These are phyloP conservation scores for Stegana nigrithorax DNA, from an alignment of 2,888 invertebrate genomes.

Conservation along the genomic window DNA sequence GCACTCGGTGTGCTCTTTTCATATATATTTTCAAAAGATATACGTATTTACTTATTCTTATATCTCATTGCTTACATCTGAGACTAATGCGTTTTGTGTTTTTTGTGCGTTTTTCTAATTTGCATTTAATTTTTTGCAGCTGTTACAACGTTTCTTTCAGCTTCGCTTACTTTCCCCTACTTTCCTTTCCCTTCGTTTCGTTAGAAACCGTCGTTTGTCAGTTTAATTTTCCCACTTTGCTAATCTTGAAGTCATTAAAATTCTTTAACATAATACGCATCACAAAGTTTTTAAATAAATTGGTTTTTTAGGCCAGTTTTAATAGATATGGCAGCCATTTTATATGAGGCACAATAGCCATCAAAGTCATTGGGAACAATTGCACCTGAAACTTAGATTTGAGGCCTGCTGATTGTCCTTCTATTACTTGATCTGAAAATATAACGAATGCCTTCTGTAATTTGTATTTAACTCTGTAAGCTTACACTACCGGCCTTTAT, in stretches of 20 bases:
- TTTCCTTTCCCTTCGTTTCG: too few species aligned
- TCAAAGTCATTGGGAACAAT: too few species aligned
- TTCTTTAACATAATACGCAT: conserved; percentile 46
- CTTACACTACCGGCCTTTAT: too few species aligned
- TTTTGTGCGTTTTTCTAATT: conserved; percentile 55
- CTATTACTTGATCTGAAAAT: too few species aligned
- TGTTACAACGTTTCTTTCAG: conserved; percentile 40
- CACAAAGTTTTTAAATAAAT: not conserved
- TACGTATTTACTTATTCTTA: conserved; percentile 37
- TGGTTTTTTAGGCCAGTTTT: too few species aligned
- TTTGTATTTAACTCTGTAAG: too few species aligned
- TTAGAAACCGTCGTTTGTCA: not conserved
- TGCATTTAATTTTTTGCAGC: conserved; percentile 62
- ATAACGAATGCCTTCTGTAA: too few species aligned
- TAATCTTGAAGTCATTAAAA: conserved; percentile 51
- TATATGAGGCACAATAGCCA: not conserved
- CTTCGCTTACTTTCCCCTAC: conserved; percentile 4
- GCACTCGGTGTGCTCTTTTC: conserved; percentile 26
- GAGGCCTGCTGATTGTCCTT: too few species aligned
- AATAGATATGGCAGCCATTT: not conserved
- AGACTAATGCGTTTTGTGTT: conserved; percentile 58
- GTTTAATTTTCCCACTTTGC: not conserved
- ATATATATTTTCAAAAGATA: conserved; percentile 20
- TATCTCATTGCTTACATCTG: conserved; percentile 60
- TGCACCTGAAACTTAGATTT: too few species aligned